Evolutionary conservation across 2,113 vertebrate genomes (phyloP).

Genomic region (Misgurnus mizolepis): DNA sequence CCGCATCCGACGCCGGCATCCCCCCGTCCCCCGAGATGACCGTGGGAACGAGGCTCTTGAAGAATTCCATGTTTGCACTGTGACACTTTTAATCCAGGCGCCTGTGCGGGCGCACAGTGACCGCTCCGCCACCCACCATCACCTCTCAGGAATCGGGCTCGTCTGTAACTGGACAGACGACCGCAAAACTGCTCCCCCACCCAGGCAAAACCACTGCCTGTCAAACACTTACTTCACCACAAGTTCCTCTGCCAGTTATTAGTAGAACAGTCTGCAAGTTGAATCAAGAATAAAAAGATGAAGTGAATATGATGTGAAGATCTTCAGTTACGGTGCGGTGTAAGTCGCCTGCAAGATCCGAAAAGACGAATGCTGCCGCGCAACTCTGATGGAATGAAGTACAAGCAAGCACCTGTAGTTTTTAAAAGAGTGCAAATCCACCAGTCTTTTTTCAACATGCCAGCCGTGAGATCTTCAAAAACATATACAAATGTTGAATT

Average conservation of each 20-base stretch:
- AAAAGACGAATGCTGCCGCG: not conserved
- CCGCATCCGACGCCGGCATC: conserved; percentile 62
- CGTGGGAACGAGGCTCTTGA: conserved; percentile 86
- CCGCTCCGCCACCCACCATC: conserved; percentile 26
- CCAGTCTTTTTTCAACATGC: not conserved
- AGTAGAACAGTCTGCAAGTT: not conserved
- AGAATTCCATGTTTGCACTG: conserved; percentile 83
- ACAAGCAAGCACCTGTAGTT: conserved; percentile 14
- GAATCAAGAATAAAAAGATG: not conserved
- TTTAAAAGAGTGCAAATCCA: not conserved
- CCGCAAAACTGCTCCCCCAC: not conserved
- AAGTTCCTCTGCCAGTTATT: conserved; percentile 19
- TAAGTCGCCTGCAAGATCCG: not conserved
- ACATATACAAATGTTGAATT: not conserved
- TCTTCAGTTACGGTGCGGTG: not conserved
- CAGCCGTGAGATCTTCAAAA: conserved; percentile 31
- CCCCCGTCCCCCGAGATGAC: conserved; percentile 76
- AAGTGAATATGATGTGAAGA: not conserved
- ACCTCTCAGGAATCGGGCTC: conserved; percentile 42
- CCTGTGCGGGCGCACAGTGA: conserved; percentile 10
- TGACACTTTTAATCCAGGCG: conserved; percentile 25
- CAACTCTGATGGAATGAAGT: conserved; percentile 4
- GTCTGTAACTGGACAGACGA: not conserved
- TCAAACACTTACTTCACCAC: not conserved
- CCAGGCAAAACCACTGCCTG: conserved; percentile 10